Evolutionary conservation across 2,113 vertebrate genomes (phyloP).

Genomic region (Erythrolamprus reginae): DNA sequence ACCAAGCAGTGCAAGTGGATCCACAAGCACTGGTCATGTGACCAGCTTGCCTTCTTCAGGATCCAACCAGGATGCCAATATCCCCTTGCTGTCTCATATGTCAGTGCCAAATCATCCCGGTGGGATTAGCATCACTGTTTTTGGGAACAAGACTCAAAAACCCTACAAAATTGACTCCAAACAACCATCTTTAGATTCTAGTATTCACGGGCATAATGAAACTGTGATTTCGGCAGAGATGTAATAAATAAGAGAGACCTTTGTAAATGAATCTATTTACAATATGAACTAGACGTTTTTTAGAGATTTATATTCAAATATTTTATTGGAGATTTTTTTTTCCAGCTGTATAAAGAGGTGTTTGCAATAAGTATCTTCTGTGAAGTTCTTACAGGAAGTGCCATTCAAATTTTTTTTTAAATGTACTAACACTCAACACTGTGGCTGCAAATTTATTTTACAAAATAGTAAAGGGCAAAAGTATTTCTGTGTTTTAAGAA

Average conservation of each 20-base stretch:
- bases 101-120: conserved; percentile 77
- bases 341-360: conserved; percentile 58
- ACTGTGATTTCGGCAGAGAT: conserved; percentile 90
- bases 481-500: conserved; percentile 3
- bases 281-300: conserved; percentile 55
- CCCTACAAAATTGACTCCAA: conserved; percentile 84
- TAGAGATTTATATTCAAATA: conserved; percentile 81
- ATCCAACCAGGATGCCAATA: conserved; percentile 96
- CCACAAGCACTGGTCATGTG: conserved; percentile 95
- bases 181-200: conserved; percentile 84
- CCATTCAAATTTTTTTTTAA: conserved; percentile 21
- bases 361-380: conserved; percentile 72
- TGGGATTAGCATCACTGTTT: conserved; percentile 74
- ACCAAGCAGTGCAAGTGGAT: conserved; percentile 95
- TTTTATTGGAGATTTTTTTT: conserved; percentile 72
- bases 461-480: background rate
- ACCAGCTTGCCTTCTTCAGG: conserved; percentile 92
- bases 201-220: conserved; percentile 84
- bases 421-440: conserved; percentile 15
- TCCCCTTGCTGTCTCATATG: conserved; percentile 90
- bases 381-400: conserved; percentile 69
- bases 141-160: conserved; percentile 86
- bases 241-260: conserved; percentile 63
- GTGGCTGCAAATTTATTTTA: background rate
- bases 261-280: conserved; percentile 70